A percentile compares a stretch with the other conserved stretches of the same genome.
Conservation (phyloP, 2,888 invertebrate genomes). For the Thysanoteuthis rhombus region DNA sequence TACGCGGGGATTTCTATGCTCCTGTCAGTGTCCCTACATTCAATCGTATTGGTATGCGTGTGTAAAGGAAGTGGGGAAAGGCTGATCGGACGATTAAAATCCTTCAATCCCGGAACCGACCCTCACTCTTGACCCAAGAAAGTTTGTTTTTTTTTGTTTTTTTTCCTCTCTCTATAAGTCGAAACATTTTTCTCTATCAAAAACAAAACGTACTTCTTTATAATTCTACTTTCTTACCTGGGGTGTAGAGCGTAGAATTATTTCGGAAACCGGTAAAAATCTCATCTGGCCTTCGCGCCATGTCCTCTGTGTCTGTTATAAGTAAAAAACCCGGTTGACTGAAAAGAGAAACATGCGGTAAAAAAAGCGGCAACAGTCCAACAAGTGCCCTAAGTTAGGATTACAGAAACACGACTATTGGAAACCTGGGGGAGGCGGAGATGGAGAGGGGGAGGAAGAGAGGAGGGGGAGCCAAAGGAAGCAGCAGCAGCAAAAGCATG, state of each 20-base stretch:
- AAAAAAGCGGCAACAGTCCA: not conserved
- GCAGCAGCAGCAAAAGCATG: not conserved
- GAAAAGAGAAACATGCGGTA: not conserved
- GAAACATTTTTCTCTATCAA: no score
- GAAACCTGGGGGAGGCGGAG: not conserved
- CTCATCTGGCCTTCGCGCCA: not conserved
- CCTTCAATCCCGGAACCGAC: no score
- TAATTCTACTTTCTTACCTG: not conserved
- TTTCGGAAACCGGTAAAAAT: slow-evolving; percentile 12
- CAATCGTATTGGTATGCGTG: no score
- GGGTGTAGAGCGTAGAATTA: not conserved
- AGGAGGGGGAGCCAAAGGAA: not conserved
- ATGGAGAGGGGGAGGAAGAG: not conserved
- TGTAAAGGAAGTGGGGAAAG: no score
- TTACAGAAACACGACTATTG: not conserved
- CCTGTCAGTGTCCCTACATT: no score
- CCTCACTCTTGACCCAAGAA: no score
- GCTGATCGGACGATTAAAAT: no score
- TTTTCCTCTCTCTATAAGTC: not conserved
- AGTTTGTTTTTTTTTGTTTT: not conserved
- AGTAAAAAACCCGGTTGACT: not conserved
- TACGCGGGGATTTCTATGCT: no score
- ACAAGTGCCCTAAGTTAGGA: not conserved
- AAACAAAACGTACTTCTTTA: no score
- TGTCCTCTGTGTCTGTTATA: not conserved